These are phyloP conservation scores for Lepus timidus DNA, from an alignment of 2,113 vertebrate genomes.

Conservation along the genomic window DNA sequence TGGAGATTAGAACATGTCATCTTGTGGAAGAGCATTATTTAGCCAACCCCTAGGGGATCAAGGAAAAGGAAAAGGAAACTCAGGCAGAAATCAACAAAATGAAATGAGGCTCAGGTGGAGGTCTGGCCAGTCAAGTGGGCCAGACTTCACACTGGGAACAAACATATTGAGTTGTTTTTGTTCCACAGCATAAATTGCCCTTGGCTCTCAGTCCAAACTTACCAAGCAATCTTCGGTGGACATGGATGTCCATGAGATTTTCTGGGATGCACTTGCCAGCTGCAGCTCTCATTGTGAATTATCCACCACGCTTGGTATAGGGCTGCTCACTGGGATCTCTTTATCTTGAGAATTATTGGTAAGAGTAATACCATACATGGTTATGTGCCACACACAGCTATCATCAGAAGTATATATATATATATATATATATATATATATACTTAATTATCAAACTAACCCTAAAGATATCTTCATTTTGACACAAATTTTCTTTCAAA, in stretches of 20 bases:
- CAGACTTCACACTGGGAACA: neutral
- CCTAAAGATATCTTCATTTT: neutral
- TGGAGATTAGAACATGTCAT: neutral
- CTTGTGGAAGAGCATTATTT: neutral
- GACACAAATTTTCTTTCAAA: neutral
- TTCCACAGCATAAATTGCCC: neutral
- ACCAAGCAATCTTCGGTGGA: neutral
- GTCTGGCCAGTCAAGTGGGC: fast-evolving
- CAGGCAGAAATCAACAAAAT: neutral
- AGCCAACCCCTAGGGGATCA: neutral
- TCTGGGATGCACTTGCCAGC: too few species aligned
- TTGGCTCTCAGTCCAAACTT: neutral
- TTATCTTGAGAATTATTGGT: neutral
- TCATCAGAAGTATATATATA: neutral
- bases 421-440: neutral
- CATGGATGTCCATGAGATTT: neutral
- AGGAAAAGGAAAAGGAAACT: neutral
- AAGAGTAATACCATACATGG: neutral
- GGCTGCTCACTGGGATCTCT: neutral
- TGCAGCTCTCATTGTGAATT: neutral
- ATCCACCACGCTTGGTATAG: neutral
- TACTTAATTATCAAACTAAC: neutral
- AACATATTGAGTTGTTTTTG: neutral
- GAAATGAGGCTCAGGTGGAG: neutral
- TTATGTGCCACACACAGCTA: neutral